Conservation (phyloP, 2,797 vertebrate genomes). For the Poliocrania exsul region DNA sequence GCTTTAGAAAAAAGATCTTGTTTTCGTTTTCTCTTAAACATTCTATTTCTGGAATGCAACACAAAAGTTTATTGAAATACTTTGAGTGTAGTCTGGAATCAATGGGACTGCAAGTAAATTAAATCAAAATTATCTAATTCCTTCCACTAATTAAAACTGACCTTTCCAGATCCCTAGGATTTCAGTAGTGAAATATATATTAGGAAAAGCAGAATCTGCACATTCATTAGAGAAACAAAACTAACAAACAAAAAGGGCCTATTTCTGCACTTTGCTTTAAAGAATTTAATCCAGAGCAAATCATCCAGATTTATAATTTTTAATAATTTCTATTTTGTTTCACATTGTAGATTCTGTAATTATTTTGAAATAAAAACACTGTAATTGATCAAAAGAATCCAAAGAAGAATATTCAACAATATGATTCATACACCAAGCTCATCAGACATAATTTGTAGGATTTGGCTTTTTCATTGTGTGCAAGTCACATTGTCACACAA, state of each 20-base stretch:
- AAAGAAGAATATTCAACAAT: neutral
- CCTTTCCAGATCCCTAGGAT: neutral
- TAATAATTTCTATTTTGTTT: neutral
- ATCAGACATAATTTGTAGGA: neutral
- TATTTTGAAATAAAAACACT: neutral
- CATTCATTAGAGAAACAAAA: neutral
- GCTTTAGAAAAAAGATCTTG: neutral
- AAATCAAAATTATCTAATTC: neutral
- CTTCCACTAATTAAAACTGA: neutral
- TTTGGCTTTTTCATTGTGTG: neutral
- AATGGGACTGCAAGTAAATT: neutral
- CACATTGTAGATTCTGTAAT: neutral
- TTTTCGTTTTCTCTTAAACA: neutral
- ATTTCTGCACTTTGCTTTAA: neutral
- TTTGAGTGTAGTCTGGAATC: neutral
- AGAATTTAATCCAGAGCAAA: neutral
- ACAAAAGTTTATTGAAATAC: neutral
- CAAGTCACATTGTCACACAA: neutral
- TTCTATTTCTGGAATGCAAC: neutral
- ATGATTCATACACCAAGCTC: neutral
- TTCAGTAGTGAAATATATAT: neutral
- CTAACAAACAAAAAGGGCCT: accelerated
- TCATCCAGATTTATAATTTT: neutral
- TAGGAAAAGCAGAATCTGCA: neutral
- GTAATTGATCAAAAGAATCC: neutral